A percentile compares a stretch with the other conserved stretches of the same genome.
Evolutionary conservation across 2,797 vertebrate species (phyloP).

Genomic region (Acipenser ruthenus): DNA sequence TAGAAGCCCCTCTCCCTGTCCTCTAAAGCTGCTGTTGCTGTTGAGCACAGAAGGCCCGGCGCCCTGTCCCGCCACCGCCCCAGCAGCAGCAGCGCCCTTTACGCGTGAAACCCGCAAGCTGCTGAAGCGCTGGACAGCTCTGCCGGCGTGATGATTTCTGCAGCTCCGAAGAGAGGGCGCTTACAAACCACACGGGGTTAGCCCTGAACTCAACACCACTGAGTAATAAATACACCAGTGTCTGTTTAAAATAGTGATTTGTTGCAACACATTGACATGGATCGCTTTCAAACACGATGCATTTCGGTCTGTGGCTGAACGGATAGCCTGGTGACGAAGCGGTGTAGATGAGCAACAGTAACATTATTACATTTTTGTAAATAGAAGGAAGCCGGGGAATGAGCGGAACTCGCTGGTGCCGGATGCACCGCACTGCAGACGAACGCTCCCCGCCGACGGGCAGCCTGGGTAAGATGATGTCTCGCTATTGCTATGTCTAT

Average conservation of each 20-base stretch:
- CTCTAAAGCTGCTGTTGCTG: too few species aligned
- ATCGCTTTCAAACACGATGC: background rate
- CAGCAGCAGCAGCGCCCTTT: background rate
- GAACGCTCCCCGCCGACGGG: conserved; percentile 53
- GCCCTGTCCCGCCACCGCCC: background rate
- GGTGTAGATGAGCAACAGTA: conserved; percentile 37
- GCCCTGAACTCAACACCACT: background rate
- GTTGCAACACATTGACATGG: background rate
- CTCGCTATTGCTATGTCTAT: background rate
- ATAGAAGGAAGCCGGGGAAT: conserved; percentile 26
- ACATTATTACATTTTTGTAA: conserved; percentile 34
- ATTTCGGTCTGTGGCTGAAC: background rate
- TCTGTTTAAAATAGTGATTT: background rate
- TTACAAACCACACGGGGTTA: too few species aligned
- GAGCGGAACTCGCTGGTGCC: conserved; percentile 69
- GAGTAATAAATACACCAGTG: background rate
- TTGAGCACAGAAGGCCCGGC: too few species aligned
- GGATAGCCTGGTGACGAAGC: conserved; percentile 13
- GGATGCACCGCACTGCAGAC: conserved; percentile 74
- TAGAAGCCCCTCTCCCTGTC: too few species aligned
- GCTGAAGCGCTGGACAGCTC: background rate
- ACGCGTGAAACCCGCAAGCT: background rate
- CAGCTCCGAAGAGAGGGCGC: too few species aligned
- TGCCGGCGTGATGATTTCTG: background rate
- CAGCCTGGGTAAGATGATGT: conserved; percentile 18